phyloP scores from a whole-genome alignment of 2,797 vertebrate species.

The Sebastes dallii region DNA sequence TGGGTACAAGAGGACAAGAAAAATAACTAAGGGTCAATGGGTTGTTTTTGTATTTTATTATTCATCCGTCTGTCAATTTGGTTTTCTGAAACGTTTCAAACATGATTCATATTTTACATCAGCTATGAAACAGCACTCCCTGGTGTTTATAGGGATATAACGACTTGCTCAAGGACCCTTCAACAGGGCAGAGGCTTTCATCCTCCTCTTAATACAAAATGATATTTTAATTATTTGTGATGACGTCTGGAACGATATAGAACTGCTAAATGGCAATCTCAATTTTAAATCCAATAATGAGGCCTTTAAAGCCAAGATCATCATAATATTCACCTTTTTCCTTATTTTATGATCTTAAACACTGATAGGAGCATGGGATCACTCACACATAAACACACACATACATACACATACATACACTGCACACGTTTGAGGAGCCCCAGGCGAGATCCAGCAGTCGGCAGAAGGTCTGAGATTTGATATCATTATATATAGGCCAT shows the following conservation, averaged over 20 bases:
- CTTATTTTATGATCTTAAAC: not conserved
- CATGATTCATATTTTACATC: not conserved
- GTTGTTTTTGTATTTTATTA: not conserved
- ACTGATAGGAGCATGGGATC: not conserved
- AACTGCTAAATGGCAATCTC: not conserved
- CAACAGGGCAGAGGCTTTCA: not conserved
- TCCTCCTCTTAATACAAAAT: not conserved
- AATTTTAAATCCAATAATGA: not conserved
- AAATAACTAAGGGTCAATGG: not conserved
- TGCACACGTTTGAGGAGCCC: not conserved
- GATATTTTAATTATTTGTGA: not conserved
- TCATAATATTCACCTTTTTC: not conserved
- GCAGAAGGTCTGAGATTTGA: conserved; percentile 17
- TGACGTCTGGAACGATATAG: not conserved
- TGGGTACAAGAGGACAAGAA: not conserved
- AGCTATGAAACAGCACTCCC: not conserved
- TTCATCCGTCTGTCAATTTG: not conserved
- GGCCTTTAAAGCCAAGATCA: not conserved
- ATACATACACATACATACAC: not conserved
- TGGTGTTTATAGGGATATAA: not conserved
- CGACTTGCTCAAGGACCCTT: not conserved
- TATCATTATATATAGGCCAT: conserved; percentile 28
- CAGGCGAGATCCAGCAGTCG: not conserved
- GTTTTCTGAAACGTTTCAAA: not conserved
- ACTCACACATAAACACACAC: not conserved